Percentiles rank a stretch among this genome's conserved stretches.
Conservation (phyloP, 1,140 invertebrate genomes). For the Diplogasteroides magnus region DNA sequence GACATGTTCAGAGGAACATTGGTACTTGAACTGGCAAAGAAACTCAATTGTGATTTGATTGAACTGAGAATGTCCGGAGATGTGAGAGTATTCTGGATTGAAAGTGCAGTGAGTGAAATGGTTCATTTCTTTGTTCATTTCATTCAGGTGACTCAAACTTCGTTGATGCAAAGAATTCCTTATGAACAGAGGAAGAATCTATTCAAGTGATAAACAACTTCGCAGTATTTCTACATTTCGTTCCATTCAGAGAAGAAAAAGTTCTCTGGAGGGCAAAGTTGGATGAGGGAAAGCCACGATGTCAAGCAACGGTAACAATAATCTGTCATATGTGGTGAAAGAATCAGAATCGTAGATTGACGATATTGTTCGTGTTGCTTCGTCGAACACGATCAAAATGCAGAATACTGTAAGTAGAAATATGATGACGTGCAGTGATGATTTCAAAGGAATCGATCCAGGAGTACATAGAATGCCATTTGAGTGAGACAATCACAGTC, state of each 20-base stretch:
- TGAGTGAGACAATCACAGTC: neutral
- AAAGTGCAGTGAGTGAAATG: neutral
- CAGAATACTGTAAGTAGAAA: neutral
- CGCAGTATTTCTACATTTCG: neutral
- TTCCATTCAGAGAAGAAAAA: too few relatives aligned
- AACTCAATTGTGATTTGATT: neutral
- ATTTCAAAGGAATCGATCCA: too few relatives aligned
- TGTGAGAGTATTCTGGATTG: neutral
- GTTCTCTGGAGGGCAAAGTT: neutral
- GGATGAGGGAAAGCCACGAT: neutral
- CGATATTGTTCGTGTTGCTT: neutral
- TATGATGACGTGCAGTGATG: neutral
- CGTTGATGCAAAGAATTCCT: neutral
- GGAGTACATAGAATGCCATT: too few relatives aligned
- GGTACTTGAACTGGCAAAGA: neutral
- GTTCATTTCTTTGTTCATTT: neutral
- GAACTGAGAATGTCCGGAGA: neutral
- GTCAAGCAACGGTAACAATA: too few relatives aligned
- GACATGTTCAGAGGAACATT: neutral
- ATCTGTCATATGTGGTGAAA: too few relatives aligned
- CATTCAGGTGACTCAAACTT: neutral
- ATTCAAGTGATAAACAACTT: neutral
- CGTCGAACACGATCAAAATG: neutral
- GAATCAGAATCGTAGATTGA: too few relatives aligned
- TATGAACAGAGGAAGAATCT: neutral